Conservation (phyloP, 2,113 vertebrate species). For the Austrofundulus limnaeus region DNA sequence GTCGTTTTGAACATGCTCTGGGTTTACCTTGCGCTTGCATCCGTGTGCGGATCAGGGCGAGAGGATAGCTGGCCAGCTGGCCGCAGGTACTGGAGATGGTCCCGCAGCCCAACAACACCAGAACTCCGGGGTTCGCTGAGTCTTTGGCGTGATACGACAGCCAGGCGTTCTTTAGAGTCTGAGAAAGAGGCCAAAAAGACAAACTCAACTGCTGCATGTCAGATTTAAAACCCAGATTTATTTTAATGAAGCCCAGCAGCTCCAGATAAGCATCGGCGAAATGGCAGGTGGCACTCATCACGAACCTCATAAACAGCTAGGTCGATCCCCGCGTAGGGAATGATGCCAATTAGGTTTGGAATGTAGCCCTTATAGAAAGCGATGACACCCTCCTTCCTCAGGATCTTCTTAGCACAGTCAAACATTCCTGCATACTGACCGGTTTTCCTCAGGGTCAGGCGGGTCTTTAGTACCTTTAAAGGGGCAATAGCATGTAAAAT, state of each 20-base stretch:
- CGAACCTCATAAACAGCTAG: conserved; percentile 94
- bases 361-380: conserved; percentile 95
- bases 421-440: conserved; percentile 91
- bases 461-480: conserved; percentile 91
- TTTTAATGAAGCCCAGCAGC: neutral
- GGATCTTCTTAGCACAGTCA: conserved; percentile 90
- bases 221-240: neutral
- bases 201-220: neutral
- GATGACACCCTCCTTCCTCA: conserved; percentile 86
- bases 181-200: neutral
- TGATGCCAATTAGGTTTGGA: conserved; percentile 92
- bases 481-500: too few relatives aligned
- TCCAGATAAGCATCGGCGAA: neutral
- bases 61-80: conserved; percentile 91
- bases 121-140: conserved; percentile 87
- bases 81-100: conserved; percentile 91
- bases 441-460: conserved; percentile 90
- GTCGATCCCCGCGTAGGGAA: conserved; percentile 94
- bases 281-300: neutral
- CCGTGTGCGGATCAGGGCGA: conserved; percentile 89
- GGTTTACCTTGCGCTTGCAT: conserved; percentile 97
- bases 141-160: conserved; percentile 86
- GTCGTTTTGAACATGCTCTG: too few relatives aligned
- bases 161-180: conserved; percentile 92
- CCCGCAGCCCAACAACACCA: conserved; percentile 88